These are phyloP conservation scores for Drosophila anceps DNA, from an alignment of 2,888 invertebrate genomes.

Conservation along the genomic window DNA sequence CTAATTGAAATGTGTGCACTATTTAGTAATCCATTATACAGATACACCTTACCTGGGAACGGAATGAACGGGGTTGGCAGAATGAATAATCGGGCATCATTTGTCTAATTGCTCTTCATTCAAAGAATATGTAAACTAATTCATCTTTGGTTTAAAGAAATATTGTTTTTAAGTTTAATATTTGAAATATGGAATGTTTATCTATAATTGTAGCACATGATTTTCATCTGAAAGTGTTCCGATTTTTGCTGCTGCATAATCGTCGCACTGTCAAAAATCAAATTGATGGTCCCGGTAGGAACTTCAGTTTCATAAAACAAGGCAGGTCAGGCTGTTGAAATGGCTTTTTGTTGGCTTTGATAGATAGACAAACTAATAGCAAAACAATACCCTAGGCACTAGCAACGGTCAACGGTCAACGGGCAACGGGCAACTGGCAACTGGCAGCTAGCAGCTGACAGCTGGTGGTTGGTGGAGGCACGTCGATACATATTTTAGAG, in stretches of 20 bases:
- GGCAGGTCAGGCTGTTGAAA: conserved; percentile 65
- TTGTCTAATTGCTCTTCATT: too few relatives aligned
- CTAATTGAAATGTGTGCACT: neutral
- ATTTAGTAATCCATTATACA: neutral
- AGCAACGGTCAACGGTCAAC: conserved; percentile 27
- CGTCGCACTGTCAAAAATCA: conserved; percentile 57
- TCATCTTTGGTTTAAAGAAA: too few relatives aligned
- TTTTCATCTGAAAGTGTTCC: conserved; percentile 38
- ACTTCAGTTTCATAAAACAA: conserved; percentile 39
- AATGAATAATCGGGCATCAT: too few relatives aligned
- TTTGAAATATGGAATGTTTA: neutral
- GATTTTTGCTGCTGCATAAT: conserved; percentile 14
- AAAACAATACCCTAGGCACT: conserved; percentile 50
- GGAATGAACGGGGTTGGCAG: too few relatives aligned
- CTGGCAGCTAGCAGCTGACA: conserved; percentile 22
- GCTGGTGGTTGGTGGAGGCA: conserved; percentile 28
- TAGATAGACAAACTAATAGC: conserved; percentile 60
- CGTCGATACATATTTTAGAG: conserved; percentile 66
- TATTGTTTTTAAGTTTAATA: too few relatives aligned
- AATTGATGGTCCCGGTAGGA: conserved; percentile 69
- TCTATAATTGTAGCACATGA: neutral
- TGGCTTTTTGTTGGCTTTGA: conserved; percentile 62
- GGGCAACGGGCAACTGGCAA: conserved; percentile 23
- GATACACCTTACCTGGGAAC: neutral
- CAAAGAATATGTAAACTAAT: too few relatives aligned